Base-by-base conservation (phyloP, 92 coral and sea anemone genomes). In the Epizoanthus stellaris region DNA sequence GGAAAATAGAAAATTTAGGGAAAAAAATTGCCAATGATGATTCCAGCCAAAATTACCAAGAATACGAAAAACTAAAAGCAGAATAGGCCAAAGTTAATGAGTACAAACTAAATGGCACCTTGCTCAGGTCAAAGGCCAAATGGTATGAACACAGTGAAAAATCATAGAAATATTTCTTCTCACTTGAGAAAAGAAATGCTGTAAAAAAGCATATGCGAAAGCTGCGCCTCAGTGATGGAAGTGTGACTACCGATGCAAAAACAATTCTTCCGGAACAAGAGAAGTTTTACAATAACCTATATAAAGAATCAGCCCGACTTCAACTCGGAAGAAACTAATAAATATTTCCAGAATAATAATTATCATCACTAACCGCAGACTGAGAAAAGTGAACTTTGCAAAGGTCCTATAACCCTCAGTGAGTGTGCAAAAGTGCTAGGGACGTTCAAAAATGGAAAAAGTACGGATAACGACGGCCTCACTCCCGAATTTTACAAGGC, bases 401-500 rank as follows among this genome's bases (percentile, higher is more conserved):
- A 68, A 82, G 77, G 86, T 19, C 86, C 14, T 49, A 36, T 53
- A 49, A 45, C 77, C 60, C 49, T 69, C 39, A 66, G 60, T 40
- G 73, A 62, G 49, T 80, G 73, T 63, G 73, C 54, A 38, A 62
- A 80, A 64, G 73, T 73, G 34, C 73, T 80, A 61, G 72, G 49
- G 43, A 62, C 38, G 19, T 63, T 80, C 67, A 61, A 80, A 36
- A 80, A 63, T 0, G 73, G 39, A n/a, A 62, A 75, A 65, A 62
- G 70, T 34, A 66, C 67, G 19, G 87, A 52, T 4, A 74, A 73
- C 43, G 73, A 72, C 16, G 80, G 72, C 13, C 71, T 61, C 1
- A 67, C 80, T 16, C n/a, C 87, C 38, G 80, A 82, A 57, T 82
- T 71, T 71, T 56, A 54, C 69, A 70, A 82, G 36, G 61, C 86